These are phyloP conservation scores for Pheosia gnoma DNA, from an alignment of 2,888 invertebrate genomes.

Conservation along the genomic window DNA sequence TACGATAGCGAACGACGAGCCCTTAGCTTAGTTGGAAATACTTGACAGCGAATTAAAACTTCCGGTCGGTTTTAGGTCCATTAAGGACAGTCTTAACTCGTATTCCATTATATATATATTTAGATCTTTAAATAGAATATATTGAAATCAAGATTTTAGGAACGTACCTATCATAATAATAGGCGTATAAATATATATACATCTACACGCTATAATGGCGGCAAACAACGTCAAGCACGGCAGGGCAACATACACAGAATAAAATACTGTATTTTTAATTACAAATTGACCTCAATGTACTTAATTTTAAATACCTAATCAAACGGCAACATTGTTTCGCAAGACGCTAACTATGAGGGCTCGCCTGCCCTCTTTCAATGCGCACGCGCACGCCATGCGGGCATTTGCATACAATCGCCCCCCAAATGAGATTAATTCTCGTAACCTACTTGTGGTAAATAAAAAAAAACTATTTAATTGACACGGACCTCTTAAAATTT, in stretches of 20 bases:
- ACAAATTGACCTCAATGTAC: background rate
- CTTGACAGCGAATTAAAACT: background rate
- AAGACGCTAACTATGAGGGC: slow-evolving; percentile 33
- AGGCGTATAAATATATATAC: no score
- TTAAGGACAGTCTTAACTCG: no score
- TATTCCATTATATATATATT: no score
- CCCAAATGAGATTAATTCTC: slow-evolving; percentile 51
- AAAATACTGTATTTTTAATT: no score
- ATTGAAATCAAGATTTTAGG: no score
- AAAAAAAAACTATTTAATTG: slow-evolving; percentile 33
- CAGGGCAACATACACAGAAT: no score
- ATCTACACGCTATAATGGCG: no score
- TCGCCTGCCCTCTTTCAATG: slow-evolving; percentile 32
- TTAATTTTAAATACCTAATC: slow-evolving; percentile 23
- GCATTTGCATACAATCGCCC: slow-evolving; percentile 70
- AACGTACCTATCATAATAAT: no score
- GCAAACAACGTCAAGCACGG: no score
- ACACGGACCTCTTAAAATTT: slow-evolving; percentile 12
- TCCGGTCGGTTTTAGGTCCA: background rate
- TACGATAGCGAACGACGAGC: background rate
- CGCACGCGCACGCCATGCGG: slow-evolving; percentile 65
- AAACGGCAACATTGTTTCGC: slow-evolving; percentile 26
- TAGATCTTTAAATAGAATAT: background rate
- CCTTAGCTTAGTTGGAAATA: background rate
- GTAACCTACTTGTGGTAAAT: slow-evolving; percentile 52